Conservation (phyloP, 1,140 invertebrate species). For the Pseudomyrmex pallidus region DNA sequence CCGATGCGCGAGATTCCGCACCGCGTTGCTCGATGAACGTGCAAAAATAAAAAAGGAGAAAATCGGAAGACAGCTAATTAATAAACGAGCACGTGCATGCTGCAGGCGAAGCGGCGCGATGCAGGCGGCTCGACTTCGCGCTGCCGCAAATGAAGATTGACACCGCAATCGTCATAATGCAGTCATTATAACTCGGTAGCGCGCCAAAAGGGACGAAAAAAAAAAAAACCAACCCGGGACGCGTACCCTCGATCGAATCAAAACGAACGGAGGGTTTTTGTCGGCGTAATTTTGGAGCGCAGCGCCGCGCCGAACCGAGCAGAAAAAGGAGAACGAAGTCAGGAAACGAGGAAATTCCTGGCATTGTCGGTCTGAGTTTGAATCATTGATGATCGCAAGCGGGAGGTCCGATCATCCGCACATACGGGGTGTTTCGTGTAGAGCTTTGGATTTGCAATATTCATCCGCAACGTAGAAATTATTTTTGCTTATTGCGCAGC, state of each 20-base stretch:
- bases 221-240: slow-evolving; percentile 23
- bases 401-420: slow-evolving; percentile 71
- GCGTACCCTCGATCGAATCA: slow-evolving; percentile 68
- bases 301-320: slow-evolving; percentile 65
- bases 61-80: slow-evolving; percentile 62
- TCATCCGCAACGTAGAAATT: not conserved
- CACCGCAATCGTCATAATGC: slow-evolving; percentile 80
- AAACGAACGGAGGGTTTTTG: slow-evolving; percentile 73
- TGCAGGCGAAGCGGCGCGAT: slow-evolving; percentile 24
- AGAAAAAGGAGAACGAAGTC: slow-evolving; percentile 50
- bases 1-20: slow-evolving; percentile 29
- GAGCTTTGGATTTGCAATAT: not conserved
- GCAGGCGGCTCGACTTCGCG: slow-evolving; percentile 21
- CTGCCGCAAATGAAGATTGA: slow-evolving; percentile 80
- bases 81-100: slow-evolving; percentile 60
- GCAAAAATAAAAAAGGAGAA: slow-evolving; percentile 38
- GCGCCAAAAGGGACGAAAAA: slow-evolving; percentile 36
- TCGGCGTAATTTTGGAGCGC: slow-evolving; percentile 75
- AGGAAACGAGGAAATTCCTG: slow-evolving; percentile 64
- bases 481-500: not conserved
- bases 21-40: slow-evolving; percentile 14
- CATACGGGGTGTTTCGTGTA: slow-evolving; percentile 43
- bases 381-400: slow-evolving; percentile 74
- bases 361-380: slow-evolving; percentile 66
- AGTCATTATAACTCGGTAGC: slow-evolving; percentile 74